Base-by-base conservation (phyloP, 2,888 invertebrate genomes). In the Drosophila anceps region DNA sequence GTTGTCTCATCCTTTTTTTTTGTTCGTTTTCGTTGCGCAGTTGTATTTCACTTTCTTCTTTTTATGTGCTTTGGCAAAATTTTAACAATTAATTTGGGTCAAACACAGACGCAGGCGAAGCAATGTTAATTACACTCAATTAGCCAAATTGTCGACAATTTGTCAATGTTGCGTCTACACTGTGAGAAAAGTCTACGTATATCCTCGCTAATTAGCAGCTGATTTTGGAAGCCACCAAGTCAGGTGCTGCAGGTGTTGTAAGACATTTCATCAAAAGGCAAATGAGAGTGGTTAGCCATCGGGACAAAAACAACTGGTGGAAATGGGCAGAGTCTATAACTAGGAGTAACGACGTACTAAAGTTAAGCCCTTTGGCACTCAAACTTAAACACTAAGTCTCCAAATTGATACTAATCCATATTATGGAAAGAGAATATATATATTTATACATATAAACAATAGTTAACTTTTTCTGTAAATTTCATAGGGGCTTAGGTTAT, bases 121-220 rank as follows among this genome's bases (percentile, higher is more conserved):
- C 54, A 79, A 84, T 86, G 85, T 71, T 86, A 88, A 88, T 86
- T 86, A 79, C 82, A 74, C 73, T 88, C 87, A 86, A 86, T 86
- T 86, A 88, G 76, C 77, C 76, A 84, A 86, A 86, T 88, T 88
- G 88, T 73, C 69, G 79, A 73, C 79, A 76, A 69, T 84, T 81
- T 81, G 77, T 77, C 79, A 81, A 74, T 60, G 71, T 70, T 63
- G 53, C 62, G 54, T 46, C 65, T 67, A 60, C 79, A 58, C 63
- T 75, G 41, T 20, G 15, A 24, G 29, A 48, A 69, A 66, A 79
- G 18, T 50, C 31, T 46, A n/a, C n/a, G n/a, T n/a, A 41, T 48
- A 72, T 62, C 71, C 24, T 65, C 10, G 33, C 69, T 80, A 81
- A 81, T 82, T 79, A 69, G 62, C 31, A 61, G 62, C 67, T 43